Evolutionary conservation across 2,797 vertebrate species (phyloP).

Genomic region (Agapornis canus): DNA sequence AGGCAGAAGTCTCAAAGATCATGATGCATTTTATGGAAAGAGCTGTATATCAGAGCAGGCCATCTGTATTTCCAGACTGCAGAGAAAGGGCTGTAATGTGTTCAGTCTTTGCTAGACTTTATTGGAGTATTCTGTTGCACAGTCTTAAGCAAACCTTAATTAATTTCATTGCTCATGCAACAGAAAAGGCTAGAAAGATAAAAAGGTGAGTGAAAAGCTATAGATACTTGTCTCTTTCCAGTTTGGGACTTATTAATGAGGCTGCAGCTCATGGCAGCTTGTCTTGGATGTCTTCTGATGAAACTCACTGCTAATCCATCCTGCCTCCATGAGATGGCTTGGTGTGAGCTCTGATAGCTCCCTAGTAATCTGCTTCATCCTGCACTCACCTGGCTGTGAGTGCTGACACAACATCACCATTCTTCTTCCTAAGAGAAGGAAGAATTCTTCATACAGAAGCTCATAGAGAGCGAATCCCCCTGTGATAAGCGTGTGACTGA

Average conservation of each 20-base stretch:
- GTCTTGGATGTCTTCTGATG: background rate
- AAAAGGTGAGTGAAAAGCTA: background rate
- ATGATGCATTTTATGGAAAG: background rate
- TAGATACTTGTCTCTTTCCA: background rate
- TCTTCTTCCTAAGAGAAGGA: background rate
- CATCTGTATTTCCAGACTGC: background rate
- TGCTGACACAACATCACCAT: background rate
- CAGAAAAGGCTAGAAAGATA: background rate
- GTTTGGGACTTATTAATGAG: background rate
- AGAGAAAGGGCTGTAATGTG: background rate
- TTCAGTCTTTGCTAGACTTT: background rate
- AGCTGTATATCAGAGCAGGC: background rate
- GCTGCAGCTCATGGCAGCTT: background rate
- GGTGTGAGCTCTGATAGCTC: background rate
- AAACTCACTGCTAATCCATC: background rate
- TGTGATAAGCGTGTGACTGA: accelerated
- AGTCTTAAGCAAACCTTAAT: background rate
- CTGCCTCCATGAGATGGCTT: too few relatives aligned
- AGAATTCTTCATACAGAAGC: background rate
- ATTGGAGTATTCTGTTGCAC: background rate
- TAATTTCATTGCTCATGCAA: background rate
- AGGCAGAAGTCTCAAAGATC: background rate
- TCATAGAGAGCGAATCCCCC: background rate
- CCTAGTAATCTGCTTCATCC: background rate
- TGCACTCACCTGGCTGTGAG: accelerated